Evolutionary conservation across 2,113 vertebrate genomes (phyloP).

Genomic region (Ciconia stormi): DNA sequence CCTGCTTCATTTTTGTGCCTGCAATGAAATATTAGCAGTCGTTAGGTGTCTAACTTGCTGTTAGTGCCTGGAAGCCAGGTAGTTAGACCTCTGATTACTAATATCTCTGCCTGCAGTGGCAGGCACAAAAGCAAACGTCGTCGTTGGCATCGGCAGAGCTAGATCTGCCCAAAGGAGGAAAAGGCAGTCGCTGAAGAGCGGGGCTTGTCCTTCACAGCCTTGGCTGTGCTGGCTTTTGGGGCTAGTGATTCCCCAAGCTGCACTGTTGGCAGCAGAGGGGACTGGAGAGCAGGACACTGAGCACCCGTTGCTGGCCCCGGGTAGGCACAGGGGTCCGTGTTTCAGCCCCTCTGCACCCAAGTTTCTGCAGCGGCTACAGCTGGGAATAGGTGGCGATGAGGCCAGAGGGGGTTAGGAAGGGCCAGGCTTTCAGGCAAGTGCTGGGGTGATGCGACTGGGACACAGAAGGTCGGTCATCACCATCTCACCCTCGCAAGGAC

Average conservation of each 20-base stretch:
- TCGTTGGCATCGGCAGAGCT: not conserved
- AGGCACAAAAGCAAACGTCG: not conserved
- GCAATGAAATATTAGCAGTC: slow-evolving; percentile 21
- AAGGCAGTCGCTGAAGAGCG: not conserved
- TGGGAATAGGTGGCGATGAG: not conserved
- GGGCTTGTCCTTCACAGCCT: accelerated
- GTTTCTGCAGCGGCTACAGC: not conserved
- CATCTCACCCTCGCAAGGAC: not conserved
- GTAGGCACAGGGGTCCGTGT: not conserved
- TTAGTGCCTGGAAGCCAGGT: slow-evolving; percentile 1
- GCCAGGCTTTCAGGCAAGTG: not conserved
- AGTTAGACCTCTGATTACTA: slow-evolving; percentile 19
- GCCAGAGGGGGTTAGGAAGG: not conserved
- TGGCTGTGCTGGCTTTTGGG: not conserved
- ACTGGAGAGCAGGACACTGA: not conserved
- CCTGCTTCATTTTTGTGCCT: slow-evolving; percentile 8
- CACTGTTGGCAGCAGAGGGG: accelerated
- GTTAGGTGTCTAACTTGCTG: not conserved
- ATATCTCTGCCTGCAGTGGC: not conserved
- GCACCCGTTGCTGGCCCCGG: accelerated
- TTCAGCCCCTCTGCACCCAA: not conserved
- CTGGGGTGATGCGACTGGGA: not conserved
- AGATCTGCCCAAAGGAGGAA: not conserved
- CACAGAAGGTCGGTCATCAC: accelerated
- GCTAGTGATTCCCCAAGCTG: not conserved